Percentiles rank a stretch among this genome's conserved stretches.
These are phyloP conservation scores for Desmodus rotundus DNA, from an alignment of 2,113 vertebrate genomes.

Conservation along the genomic window DNA sequence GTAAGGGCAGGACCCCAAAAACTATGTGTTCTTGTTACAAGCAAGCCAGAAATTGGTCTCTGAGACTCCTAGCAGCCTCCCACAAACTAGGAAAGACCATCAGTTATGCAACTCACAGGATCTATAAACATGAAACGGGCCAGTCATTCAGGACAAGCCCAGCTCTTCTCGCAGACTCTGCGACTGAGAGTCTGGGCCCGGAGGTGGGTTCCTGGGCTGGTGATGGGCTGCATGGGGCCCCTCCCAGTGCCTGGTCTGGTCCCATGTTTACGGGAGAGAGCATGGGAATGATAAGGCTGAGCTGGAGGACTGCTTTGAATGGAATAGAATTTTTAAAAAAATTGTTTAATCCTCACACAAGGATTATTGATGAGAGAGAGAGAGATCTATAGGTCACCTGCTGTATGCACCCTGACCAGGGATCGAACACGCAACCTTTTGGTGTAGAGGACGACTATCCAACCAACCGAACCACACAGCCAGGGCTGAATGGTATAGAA, in stretches of 20 bases:
- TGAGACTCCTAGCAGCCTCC: neutral
- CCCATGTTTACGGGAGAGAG: neutral
- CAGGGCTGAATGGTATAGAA: neutral
- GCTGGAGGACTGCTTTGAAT: neutral
- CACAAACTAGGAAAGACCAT: too few species aligned
- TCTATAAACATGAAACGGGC: neutral
- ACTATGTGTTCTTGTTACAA: neutral
- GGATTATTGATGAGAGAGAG: too few species aligned
- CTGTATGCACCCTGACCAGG: too few species aligned
- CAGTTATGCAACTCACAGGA: neutral
- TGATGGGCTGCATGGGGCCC: neutral
- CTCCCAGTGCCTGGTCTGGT: neutral
- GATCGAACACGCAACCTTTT: too few species aligned
- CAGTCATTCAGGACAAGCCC: neutral
- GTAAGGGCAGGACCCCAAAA: neutral
- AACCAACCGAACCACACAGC: too few species aligned
- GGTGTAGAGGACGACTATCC: too few species aligned
- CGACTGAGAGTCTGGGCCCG: rapidly evolving
- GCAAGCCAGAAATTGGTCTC: neutral
- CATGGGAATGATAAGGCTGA: rapidly evolving
- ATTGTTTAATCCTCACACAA: too few species aligned
- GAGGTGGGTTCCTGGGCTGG: neutral
- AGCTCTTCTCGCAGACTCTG: neutral
- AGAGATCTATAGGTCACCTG: too few species aligned
- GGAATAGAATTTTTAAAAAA: neutral